Percentiles rank a stretch among this genome's conserved stretches.
phyloP scores from a whole-genome alignment of 2,797 vertebrate genomes.

The Anguilla pacifica region DNA sequence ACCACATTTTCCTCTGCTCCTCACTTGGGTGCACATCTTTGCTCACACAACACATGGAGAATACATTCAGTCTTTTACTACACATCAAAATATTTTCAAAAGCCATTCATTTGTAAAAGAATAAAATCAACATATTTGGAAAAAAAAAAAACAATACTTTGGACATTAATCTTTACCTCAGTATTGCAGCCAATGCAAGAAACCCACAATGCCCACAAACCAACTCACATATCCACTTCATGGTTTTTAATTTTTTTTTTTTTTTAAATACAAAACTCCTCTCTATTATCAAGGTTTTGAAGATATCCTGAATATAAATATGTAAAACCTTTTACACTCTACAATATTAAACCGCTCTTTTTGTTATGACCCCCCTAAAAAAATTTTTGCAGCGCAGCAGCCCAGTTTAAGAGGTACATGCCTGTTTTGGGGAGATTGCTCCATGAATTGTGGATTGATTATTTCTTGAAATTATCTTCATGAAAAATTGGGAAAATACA shows the following conservation, averaged over 20 bases:
- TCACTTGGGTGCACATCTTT: neutral
- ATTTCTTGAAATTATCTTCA: neutral
- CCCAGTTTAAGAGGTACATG: too few relatives aligned
- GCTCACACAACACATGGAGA: neutral
- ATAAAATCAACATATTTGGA: neutral
- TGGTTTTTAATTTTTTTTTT: neutral
- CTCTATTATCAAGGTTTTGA: neutral
- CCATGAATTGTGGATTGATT: neutral
- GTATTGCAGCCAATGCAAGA: neutral
- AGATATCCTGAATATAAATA: neutral
- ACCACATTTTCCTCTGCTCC: neutral
- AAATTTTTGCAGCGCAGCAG: too few relatives aligned
- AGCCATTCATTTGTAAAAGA: neutral
- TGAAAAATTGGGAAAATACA: neutral
- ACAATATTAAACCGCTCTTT: neutral
- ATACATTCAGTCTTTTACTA: neutral
- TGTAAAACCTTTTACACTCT: neutral
- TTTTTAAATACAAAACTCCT: neutral
- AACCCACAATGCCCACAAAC: neutral
- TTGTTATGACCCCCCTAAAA: neutral
- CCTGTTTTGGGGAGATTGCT: neutral
- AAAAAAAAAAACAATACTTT: neutral
- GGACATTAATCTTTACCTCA: neutral
- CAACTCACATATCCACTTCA: neutral
- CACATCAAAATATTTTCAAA: neutral